phyloP scores from a whole-genome alignment of 2,888 invertebrate species.

The Cepaea hortensis region DNA sequence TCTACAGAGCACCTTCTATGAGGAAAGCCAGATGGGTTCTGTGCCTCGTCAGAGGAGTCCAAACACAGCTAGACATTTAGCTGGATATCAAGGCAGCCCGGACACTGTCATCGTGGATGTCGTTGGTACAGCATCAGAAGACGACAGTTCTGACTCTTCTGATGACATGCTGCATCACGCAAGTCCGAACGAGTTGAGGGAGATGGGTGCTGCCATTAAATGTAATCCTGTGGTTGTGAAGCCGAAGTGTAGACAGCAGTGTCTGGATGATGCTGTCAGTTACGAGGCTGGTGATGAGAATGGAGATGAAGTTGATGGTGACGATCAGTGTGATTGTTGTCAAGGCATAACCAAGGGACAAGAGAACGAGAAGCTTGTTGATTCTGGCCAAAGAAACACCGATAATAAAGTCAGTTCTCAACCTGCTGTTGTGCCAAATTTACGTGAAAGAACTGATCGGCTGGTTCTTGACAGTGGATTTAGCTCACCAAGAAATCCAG shows the following conservation, averaged over 20 bases:
- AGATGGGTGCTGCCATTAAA: background rate
- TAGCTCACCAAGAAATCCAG: constrained; percentile 62
- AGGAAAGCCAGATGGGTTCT: background rate
- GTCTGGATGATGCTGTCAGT: too few relatives aligned
- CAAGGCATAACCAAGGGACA: background rate
- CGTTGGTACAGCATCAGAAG: constrained; percentile 20
- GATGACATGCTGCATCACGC: background rate
- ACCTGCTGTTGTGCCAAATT: background rate
- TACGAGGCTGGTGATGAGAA: background rate
- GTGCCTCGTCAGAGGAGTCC: constrained; percentile 1
- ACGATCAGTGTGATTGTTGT: background rate
- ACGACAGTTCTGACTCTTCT: background rate
- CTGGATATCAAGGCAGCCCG: constrained; percentile 3
- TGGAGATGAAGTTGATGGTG: background rate
- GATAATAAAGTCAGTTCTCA: background rate
- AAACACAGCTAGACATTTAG: background rate
- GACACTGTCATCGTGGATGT: constrained; percentile 42
- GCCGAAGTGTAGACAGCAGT: background rate
- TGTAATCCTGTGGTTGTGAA: too few relatives aligned
- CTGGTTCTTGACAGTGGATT: constrained; percentile 67
- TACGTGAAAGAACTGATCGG: too few relatives aligned
- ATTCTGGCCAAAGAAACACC: background rate
- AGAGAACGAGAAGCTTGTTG: too few relatives aligned
- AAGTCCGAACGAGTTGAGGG: background rate
- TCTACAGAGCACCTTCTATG: constrained; percentile 38